Conservation (phyloP, 2,797 vertebrate species). For the Cynopterus sphinx region DNA sequence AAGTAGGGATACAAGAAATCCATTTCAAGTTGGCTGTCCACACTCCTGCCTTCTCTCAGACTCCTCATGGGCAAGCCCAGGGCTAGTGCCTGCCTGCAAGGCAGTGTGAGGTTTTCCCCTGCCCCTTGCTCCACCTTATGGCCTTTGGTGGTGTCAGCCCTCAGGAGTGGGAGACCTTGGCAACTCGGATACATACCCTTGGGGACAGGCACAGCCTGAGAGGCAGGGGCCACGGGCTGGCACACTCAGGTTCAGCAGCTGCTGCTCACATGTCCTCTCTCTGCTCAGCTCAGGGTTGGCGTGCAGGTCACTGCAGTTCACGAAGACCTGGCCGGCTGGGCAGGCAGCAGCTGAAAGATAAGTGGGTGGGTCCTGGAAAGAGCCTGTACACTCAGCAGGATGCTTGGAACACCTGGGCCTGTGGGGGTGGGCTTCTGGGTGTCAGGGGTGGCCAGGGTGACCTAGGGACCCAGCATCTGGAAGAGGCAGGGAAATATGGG, state of each 20-base stretch:
- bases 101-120: not conserved
- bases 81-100: not conserved
- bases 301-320: constrained; percentile 90
- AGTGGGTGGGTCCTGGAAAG: not conserved
- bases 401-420: not conserved
- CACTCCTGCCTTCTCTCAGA: not conserved
- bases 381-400: not conserved
- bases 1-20: not conserved
- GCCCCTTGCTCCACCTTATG: not conserved
- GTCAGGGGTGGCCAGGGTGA: not conserved
- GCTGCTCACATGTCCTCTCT: constrained; percentile 94
- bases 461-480: not conserved
- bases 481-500: not conserved
- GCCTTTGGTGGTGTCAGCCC: not conserved
- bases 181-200: constrained; percentile 87
- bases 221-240: constrained; percentile 91
- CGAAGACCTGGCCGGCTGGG: constrained; percentile 91
- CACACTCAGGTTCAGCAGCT: constrained; percentile 94
- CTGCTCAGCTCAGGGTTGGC: constrained; percentile 82
- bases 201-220: constrained; percentile 93
- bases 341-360: constrained; percentile 87
- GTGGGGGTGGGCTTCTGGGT: not conserved
- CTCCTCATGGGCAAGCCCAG: not conserved
- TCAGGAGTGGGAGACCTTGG: not conserved
- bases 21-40: not conserved